These are phyloP conservation scores for Diabrotica balteata DNA, from an alignment of 2,888 invertebrate species.

Conservation along the genomic window DNA sequence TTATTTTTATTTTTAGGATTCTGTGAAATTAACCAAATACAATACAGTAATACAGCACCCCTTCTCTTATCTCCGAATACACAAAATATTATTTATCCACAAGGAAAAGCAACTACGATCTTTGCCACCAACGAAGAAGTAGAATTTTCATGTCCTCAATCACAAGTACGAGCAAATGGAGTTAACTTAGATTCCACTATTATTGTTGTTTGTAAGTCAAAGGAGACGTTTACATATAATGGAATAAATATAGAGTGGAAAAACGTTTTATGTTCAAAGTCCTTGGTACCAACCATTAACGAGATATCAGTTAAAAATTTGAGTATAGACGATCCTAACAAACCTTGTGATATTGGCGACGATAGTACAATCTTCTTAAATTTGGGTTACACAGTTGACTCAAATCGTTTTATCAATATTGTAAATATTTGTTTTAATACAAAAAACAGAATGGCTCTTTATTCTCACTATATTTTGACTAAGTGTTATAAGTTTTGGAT, in stretches of 20 bases:
- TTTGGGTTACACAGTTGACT: neutral
- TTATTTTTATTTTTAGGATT: too few species aligned
- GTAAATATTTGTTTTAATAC: constrained; percentile 66
- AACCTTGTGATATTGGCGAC: neutral
- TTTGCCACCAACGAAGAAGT: neutral
- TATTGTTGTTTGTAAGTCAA: neutral
- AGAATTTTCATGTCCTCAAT: constrained; percentile 6
- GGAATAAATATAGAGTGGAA: constrained; percentile 3
- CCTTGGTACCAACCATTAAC: neutral
- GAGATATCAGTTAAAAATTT: neutral
- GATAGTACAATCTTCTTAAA: too few species aligned
- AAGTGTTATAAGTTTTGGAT: neutral
- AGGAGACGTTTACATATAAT: neutral
- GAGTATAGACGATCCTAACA: neutral
- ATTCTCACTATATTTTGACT: constrained; percentile 63
- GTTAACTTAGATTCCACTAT: neutral
- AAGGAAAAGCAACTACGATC: too few species aligned
- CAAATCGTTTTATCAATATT: neutral
- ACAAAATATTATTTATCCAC: too few species aligned
- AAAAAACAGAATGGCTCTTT: constrained; percentile 62
- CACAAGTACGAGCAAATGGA: neutral
- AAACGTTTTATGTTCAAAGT: neutral
- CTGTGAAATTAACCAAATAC: too few species aligned
- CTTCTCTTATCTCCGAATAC: too few species aligned
- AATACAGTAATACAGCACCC: too few species aligned